These are phyloP conservation scores for Exocentrus adspersus DNA, from an alignment of 2,888 invertebrate species.

Conservation along the genomic window DNA sequence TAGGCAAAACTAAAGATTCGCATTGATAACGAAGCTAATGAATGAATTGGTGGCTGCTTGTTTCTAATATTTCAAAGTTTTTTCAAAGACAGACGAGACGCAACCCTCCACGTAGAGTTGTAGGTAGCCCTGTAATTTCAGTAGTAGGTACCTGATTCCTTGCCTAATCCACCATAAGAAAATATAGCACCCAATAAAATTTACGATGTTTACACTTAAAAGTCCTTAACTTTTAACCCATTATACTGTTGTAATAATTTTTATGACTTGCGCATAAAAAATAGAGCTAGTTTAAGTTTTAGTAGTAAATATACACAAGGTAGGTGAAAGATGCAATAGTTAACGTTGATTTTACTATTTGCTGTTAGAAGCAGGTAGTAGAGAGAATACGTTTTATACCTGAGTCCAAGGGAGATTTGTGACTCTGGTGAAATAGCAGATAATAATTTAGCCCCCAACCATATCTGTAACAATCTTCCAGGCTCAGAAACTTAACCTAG, in stretches of 20 bases:
- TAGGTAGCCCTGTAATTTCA: too few species aligned
- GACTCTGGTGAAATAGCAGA: conserved; percentile 39
- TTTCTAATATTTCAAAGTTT: too few species aligned
- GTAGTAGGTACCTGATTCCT: too few species aligned
- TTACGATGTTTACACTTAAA: conserved; percentile 4
- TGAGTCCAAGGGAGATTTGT: conserved; percentile 33
- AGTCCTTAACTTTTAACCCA: conserved; percentile 8
- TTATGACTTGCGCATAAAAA: conserved; percentile 6
- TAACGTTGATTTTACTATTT: conserved; percentile 16
- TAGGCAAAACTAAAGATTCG: too few species aligned
- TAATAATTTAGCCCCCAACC: conserved; percentile 38
- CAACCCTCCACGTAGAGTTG: too few species aligned
- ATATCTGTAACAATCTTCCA: conserved; percentile 36
- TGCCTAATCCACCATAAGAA: too few species aligned
- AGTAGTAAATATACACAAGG: conserved; percentile 8
- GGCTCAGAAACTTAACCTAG: conserved; percentile 22
- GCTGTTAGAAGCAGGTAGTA: conserved; percentile 34
- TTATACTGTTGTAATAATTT: conserved; percentile 8
- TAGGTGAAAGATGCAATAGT: conserved; percentile 2
- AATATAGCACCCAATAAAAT: too few species aligned
- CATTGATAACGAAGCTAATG: too few species aligned
- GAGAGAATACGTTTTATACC: conserved; percentile 37
- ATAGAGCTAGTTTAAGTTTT: neutral
- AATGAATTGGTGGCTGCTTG: too few species aligned
- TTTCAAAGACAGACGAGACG: too few species aligned